Base-by-base conservation (phyloP, 2,797 vertebrate genomes). In the Leptodactylus fallax region DNA sequence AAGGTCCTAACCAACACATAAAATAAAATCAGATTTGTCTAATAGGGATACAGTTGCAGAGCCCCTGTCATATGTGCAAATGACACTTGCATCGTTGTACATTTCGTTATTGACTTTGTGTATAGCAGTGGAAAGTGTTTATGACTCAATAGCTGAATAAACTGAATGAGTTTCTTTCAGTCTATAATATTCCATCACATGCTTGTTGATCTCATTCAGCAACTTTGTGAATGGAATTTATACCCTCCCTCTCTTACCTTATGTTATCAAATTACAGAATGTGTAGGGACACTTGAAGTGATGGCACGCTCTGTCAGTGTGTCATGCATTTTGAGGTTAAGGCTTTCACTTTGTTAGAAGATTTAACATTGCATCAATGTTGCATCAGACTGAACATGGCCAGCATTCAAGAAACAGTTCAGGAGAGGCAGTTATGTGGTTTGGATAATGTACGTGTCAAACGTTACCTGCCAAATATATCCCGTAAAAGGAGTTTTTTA, bases 291-390 rank as follows among this genome's bases (percentile, higher is more conserved):
- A 45, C 81, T 81, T 77, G 25, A 77, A 51, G 25, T 77, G n/a
- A 65, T 23, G 9, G 60, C 63, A 25, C 53, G 69, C 69, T 27
- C 0, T 56, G 51, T 72, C 53, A 25, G 51, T 16, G n/a, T 51
- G 69, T 81, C 71, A 67, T 60, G n/a, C 58, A 69, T 25, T 47
- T 49, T 76, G 19, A 21, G 55, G 83, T 67, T 14, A 81, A n/a
- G 56, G 45, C 49, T 55, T 36, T 69, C 27, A 36, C 36, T 49
- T 10, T 69, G 27, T 85, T 56, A 71, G n/a, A 81, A 49, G 67
- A 85, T 86, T 89, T 89, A 77, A 85, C 21, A 81, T 86, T 89
- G 60, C 87, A 67, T 55, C 19, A 23, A 19, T 47, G n/a, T 89
- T 89, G 87, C 87, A 89, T 89, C 87, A 89, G 83, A 47, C 69